These are phyloP conservation scores for Alethe diademata DNA, from an alignment of 2,113 vertebrate species.

Conservation along the genomic window DNA sequence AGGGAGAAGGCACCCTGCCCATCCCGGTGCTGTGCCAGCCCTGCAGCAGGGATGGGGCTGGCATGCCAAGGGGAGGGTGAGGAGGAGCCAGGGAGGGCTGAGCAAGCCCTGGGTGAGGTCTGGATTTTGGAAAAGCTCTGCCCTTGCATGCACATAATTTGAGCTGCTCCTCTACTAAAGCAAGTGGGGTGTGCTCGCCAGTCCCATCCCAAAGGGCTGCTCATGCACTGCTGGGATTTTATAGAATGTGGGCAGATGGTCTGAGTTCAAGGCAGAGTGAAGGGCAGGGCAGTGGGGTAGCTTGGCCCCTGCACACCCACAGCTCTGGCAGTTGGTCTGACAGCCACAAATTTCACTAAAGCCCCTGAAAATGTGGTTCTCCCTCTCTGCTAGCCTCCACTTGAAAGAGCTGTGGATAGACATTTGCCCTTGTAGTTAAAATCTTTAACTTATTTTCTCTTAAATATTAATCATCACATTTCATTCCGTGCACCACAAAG, in stretches of 20 bases:
- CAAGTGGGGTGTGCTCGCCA: fast-evolving
- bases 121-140: background rate
- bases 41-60: background rate
- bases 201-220: background rate
- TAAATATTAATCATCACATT: slow-evolving; percentile 68
- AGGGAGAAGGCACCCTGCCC: background rate
- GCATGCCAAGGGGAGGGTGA: fast-evolving
- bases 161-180: background rate
- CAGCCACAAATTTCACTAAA: background rate
- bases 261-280: fast-evolving
- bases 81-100: background rate
- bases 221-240: background rate
- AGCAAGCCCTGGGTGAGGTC: background rate
- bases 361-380: background rate
- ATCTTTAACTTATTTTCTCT: slow-evolving; percentile 58
- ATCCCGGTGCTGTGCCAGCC: fast-evolving
- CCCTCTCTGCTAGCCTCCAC: background rate
- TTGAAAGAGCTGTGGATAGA: background rate
- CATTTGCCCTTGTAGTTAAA: slow-evolving; percentile 28
- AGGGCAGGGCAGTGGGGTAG: background rate
- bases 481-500: slow-evolving; percentile 55
- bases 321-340: background rate
- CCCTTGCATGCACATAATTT: fast-evolving
- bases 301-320: background rate
- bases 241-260: fast-evolving